Conservation (phyloP, 2,113 vertebrate genomes). For the Mus spicilegus region DNA sequence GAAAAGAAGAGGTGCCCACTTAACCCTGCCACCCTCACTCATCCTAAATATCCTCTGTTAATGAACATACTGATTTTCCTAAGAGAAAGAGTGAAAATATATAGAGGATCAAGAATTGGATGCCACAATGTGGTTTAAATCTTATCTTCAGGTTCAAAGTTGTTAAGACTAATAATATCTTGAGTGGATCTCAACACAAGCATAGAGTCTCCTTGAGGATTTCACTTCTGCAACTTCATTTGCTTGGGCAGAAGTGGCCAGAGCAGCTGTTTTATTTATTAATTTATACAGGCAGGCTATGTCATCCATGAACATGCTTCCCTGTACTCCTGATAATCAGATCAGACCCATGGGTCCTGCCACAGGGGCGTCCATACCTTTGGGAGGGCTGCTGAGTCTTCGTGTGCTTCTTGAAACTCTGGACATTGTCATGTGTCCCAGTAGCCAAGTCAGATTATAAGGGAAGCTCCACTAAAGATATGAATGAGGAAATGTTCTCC, state of each 20-base stretch:
- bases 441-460: neutral
- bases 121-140: neutral
- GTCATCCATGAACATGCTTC: neutral
- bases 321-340: neutral
- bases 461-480: neutral
- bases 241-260: neutral
- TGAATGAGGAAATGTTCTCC: neutral
- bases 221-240: neutral
- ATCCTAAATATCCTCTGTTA: neutral
- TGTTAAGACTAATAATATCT: constrained; percentile 31
- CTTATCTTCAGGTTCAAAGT: neutral
- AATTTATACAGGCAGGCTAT: neutral
- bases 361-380: neutral
- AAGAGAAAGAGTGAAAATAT: neutral
- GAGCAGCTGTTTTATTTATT: neutral
- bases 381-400: neutral
- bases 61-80: neutral
- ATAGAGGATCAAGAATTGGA: neutral
- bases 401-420: neutral
- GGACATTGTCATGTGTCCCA: neutral
- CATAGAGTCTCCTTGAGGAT: neutral
- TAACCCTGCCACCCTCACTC: neutral
- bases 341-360: neutral
- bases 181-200: neutral
- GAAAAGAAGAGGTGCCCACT: neutral